Evolutionary conservation across 2,888 invertebrate species (phyloP), one percentile per base, ranked within the genome.

Genomic region (Temnothorax unifasciatus): DNA sequence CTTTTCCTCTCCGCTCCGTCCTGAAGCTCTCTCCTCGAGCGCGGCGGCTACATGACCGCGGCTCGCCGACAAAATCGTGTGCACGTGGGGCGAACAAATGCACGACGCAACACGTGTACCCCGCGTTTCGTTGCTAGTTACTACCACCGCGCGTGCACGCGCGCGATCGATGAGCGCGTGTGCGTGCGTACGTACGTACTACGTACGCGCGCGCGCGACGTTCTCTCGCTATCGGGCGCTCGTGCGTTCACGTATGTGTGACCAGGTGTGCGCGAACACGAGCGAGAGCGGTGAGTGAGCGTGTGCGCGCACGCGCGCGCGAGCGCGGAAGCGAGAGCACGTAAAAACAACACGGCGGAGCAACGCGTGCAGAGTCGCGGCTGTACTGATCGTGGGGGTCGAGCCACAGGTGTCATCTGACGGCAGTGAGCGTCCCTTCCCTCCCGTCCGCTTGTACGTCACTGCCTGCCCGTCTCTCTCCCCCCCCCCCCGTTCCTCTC

Each of bases 321-420:
- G 79, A 75, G 57, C 15, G 41, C 21, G 59, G 25, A 59, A 71
- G 88, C 85, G 64, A 59, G 44, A n/a, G 88, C 91, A 91, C 91
- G 89, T 92, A 91, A 90, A 90, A 91, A 90, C 89, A 88, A 91
- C 89, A 87, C 88, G 89, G 90, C 86, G 90, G 86, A 89, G 89
- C 87, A 89, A 91, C 94, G 93, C 93, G 94, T 92, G 93, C 93
- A 94, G 93, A 93, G 94, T 92, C 93, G 94, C 93, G 93, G 89
- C 92, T 92, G 92, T 92, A 94, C 94, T 94, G 94, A 93, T 92
- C 92, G 92, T 89, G 92, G 90, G 90, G 90, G 90, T 90, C 92
- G 91, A 93, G 94, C 93, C 92, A 93, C 94, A 93, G 93, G 93
- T 93, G 93, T 93, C 94, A 93, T 93, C 93, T 88, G 92, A 90